Evolutionary conservation across 2,888 invertebrate genomes (phyloP), one percentile per base, ranked within the genome.

Genomic region (Incurvaria masculella): DNA sequence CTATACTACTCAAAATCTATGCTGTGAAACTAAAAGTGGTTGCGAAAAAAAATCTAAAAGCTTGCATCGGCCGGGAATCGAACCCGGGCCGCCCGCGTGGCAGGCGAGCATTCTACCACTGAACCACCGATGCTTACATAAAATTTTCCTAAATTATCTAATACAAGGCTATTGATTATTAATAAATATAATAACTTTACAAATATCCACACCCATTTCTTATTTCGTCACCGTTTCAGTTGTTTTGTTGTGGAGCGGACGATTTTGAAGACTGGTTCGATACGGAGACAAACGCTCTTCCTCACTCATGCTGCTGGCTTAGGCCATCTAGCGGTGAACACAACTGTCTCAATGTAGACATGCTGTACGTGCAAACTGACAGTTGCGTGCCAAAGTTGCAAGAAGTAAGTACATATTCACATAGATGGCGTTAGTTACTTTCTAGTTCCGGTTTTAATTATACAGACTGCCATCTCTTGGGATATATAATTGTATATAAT

Each of bases 41-140:
- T n/a, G n/a, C n/a, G n/a, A n/a, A n/a, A n/a, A n/a, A 44, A 23
- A 44, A 23, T 11, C 26, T 68, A 62, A 56, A 47, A 6, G 0
- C 0, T 0, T 78, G 79, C 76, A 79, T 79, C 79, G 79, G 71
- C 79, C 79, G 79, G 79, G 78, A 78, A 79, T 78, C 78, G 78
- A 79, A 79, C 78, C 78, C 78, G 78, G 78, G 78, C 78, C 78
- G 76, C 79, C 79, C 79, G 76, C 78, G 78, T 79, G 76, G 78
- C 78, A 79, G 78, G 78, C 79, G 78, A 78, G 76, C 79, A 79
- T 79, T 78, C 78, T 79, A 79, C 79, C 79, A 79, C 78, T 78
- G 78, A 78, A 74, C 75, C 74, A 75, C 69, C 75, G 75, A 75
- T 75, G 73, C 72, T 68, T 42, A 50, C 23, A 10, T 23, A n/a